Evolutionary conservation across 2,113 vertebrate genomes (phyloP), one percentile per base, ranked within the genome.

Genomic region (Xiphophorus maculatus): DNA sequence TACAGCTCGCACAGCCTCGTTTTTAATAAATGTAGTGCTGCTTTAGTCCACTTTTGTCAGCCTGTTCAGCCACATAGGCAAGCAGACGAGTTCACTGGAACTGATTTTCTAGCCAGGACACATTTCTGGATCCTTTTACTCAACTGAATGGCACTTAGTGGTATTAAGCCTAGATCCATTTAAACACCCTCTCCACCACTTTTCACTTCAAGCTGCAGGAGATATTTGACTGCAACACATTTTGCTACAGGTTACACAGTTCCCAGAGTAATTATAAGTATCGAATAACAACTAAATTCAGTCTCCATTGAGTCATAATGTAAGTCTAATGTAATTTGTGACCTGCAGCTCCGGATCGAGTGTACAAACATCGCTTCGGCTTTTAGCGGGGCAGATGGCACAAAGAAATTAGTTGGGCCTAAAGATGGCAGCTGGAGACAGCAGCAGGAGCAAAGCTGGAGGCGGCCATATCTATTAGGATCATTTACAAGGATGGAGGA

Each of bases 121-220:
- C 28, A 25, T 83, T 75, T 84, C 74, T 68, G 79, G 28, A 48
- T 44, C 58, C 13, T 15, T 10, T 74, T 74, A 77, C 48, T 28
- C 29, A 77, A 73, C 81, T 81, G 76, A 86, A 90, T 92, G 87
- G 76, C 80, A 73, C 86, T 92, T 84, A 79, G 88, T 82, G 76
- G 71, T 58, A 58, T 58, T n/a, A 58, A 80, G 81, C 82, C 72
- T 76, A 74, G 12, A 0, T 84, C 90, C 90, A 92, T 92, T 93
- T 92, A 86, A 82, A 90, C 73, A 66, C 30, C 70, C 72, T 76
- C 64, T 79, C 66, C 79, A 73, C 77, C 74, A 72, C 84, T 37
- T 63, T 69, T 81, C 69, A 44, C 75, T 71, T 40, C 4, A 30
- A 81, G 73, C 68, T 64, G 67, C 66, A 42, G 74, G 66, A 70